Evolutionary conservation across 1,140 invertebrate species (phyloP), one percentile per base, ranked within the genome.

Genomic region (Diorhabda sublineata): DNA sequence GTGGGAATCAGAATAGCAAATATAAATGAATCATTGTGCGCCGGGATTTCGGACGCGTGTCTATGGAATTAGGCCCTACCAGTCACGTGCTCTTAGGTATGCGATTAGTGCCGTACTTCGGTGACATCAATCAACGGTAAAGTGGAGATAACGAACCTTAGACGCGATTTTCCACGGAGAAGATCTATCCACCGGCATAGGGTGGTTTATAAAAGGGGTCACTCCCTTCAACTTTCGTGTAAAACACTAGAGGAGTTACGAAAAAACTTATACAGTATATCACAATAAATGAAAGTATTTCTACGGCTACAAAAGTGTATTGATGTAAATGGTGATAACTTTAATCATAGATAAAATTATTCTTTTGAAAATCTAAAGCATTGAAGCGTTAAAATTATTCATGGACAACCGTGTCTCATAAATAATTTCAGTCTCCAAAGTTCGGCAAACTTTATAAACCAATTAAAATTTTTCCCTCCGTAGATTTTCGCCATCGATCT

Each of bases 121-220:
- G 70, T 68, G 74, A 73, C 74, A 75, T 75, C 74, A 70, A 75
- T 75, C 74, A 75, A 75, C 73, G 73, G 74, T 74, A 74, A 74
- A 72, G 74, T 70, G 74, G 58, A 74, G 74, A 75, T 75, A 74
- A 75, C 72, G 73, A 74, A 75, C 66, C 69, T 68, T 67, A 57
- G 62, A 44, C 41, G 43, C 66, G 73, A 75, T 70, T 71, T 67
- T 65, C 69, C 61, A 72, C 70, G 44, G 65, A 52, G 26, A 52
- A 52, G 47, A n/a, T 52, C 47, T 52, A 4, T n/a, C 8, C 5
- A 6, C 6, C 6, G 47, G 47, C 6, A 52, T 52, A n/a, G 47
- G 47, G 47, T 52, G 47, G 47, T 8, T 52, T 6, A 6, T n/a
- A 52, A 52, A 6, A 6, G 4, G 47, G 47, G 47, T 52, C 47